Evolutionary conservation across 2,888 invertebrate species (phyloP), one percentile per base, ranked within the genome.

Genomic region (Tachina grossa): DNA sequence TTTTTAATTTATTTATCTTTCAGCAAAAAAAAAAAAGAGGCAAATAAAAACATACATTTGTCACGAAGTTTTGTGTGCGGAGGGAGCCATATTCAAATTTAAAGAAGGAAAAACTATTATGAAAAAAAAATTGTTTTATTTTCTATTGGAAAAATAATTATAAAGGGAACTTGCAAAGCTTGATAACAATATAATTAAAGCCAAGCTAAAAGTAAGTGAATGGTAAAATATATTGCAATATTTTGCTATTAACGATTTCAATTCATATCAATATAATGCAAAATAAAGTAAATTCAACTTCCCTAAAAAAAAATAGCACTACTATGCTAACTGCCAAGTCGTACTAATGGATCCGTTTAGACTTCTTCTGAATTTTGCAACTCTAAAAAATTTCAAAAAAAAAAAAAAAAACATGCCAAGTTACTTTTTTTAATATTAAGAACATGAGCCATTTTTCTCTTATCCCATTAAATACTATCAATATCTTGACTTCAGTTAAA

Each of bases 11-110:
- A 41, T 74, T 10, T 57, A 61, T 53, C 39, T 43, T 61, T 19
- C 4, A 53, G 0, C 31, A 5, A 31, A 31, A 31, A 31, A 31
- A 5, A 31, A 31, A 14, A 43, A 55, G 63, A 55, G 6, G 4
- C 9, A 9, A 41, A 45, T n/a, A 51, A 9, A 63, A 79, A 63
- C 57, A 83, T 59, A 22, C 16, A 71, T 65, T 80, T 75, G 80
- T 80, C 84, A 84, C 84, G 84, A 84, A 43, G 16, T 68, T 49
- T 45, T 47, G 1, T 66, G 16, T 10, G 14, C 1, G 51, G 45
- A 11, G 1, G 51, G 45, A 11, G 11, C 19, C 8, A 19, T 47
- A 55, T 66, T 76, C 31, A 66, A 76, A 76, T 76, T 65, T 55
- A 19, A 51, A 43, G 2, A 31, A 31, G 31, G 4, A 31, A 31